Evolutionary conservation across 1,140 invertebrate genomes (phyloP).

Genomic region (Melitaea cinxia): DNA sequence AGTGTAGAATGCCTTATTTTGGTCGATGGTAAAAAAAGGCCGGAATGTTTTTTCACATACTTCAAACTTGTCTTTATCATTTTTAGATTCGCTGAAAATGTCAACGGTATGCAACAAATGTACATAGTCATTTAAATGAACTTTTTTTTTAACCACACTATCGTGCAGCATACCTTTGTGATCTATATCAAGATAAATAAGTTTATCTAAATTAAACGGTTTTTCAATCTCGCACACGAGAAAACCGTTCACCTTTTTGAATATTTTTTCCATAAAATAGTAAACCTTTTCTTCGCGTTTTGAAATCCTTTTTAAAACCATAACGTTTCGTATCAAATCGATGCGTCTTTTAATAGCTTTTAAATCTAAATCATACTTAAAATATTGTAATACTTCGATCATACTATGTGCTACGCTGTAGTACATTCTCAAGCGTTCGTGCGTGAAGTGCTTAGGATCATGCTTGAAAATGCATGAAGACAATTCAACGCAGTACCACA

Average conservation of each 20-base stretch:
- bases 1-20: slow-evolving; percentile 41
- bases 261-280: slow-evolving; percentile 41
- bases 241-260: slow-evolving; percentile 43
- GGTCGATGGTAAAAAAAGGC: slow-evolving; percentile 37
- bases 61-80: slow-evolving; percentile 9
- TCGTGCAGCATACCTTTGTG: slow-evolving; percentile 42
- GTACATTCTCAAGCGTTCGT: slow-evolving; percentile 44
- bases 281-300: slow-evolving; percentile 37
- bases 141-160: slow-evolving; percentile 30
- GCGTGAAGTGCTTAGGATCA: slow-evolving; percentile 32
- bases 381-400: slow-evolving; percentile 45
- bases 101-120: slow-evolving; percentile 34
- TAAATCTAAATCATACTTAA: slow-evolving; percentile 44
- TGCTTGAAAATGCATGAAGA: slow-evolving; percentile 46
- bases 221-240: slow-evolving; percentile 42
- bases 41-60: slow-evolving; percentile 44
- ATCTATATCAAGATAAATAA: slow-evolving; percentile 44
- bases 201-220: slow-evolving; percentile 36
- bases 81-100: slow-evolving; percentile 4
- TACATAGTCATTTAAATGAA: slow-evolving; percentile 41
- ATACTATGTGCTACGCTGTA: slow-evolving; percentile 37
- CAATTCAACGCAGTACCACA: slow-evolving; percentile 52
- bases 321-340: slow-evolving; percentile 42
- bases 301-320: slow-evolving; percentile 42
- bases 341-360: slow-evolving; percentile 39